phyloP scores from a whole-genome alignment of 2,888 invertebrate species.

The Philereme vetulata region DNA sequence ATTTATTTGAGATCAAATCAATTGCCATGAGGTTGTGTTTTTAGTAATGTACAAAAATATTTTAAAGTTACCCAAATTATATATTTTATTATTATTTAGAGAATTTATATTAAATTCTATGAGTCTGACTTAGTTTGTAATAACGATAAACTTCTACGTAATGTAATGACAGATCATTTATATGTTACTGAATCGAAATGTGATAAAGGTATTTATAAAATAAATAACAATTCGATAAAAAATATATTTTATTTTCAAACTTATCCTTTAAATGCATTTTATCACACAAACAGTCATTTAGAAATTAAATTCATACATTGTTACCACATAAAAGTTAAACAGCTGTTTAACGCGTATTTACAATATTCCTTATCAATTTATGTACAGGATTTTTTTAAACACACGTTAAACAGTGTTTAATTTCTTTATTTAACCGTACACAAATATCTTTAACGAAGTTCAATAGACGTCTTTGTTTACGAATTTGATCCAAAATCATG shows the following conservation, averaged over 20 bases:
- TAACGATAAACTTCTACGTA: constrained; percentile 58
- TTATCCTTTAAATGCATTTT: constrained; percentile 15
- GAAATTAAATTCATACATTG: constrained; percentile 13
- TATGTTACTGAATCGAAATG: constrained; percentile 69
- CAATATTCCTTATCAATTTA: too few relatives aligned
- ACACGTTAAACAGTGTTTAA: too few relatives aligned
- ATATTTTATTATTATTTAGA: constrained; percentile 60
- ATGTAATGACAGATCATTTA: constrained; percentile 61
- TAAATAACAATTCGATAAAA: constrained; percentile 49
- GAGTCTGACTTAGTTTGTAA: constrained; percentile 75
- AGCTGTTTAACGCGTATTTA: too few relatives aligned
- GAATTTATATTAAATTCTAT: constrained; percentile 80
- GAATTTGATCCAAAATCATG: constrained; percentile 66
- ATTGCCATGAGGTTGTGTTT: constrained; percentile 81
- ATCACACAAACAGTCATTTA: constrained; percentile 14
- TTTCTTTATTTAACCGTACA: too few relatives aligned
- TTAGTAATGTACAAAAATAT: constrained; percentile 75
- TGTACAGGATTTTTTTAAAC: too few relatives aligned
- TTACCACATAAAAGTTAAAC: too few relatives aligned
- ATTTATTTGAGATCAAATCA: constrained; percentile 61
- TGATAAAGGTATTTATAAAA: constrained; percentile 78
- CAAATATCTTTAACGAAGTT: too few relatives aligned
- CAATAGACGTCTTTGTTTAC: constrained; percentile 30
- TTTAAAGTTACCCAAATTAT: constrained; percentile 77
- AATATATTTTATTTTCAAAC: constrained; percentile 23